A percentile compares a stretch with the other conserved stretches of the same genome.
phyloP scores from a whole-genome alignment of 2,113 vertebrate species.

The Galbula dea region DNA sequence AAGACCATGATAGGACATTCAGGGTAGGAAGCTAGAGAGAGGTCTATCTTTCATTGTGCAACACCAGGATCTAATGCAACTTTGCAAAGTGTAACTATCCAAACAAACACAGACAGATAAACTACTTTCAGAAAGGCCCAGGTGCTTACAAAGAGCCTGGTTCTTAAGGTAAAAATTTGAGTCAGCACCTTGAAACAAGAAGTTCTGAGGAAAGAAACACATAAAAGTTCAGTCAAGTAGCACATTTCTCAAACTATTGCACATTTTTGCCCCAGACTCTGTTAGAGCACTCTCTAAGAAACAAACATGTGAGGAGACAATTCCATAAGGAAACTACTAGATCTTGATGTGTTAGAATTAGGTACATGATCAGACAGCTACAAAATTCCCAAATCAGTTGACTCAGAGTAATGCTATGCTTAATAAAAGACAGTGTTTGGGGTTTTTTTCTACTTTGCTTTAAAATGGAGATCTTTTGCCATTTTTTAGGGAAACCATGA shows the following conservation, averaged over 20 bases:
- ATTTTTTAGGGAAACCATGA: not conserved
- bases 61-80: not conserved
- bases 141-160: slow-evolving; percentile 30
- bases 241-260: slow-evolving; percentile 2
- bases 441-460: not conserved
- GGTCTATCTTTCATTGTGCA: not conserved
- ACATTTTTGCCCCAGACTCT: not conserved
- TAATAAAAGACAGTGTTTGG: not conserved
- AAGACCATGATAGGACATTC: not conserved
- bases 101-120: slow-evolving; percentile 26
- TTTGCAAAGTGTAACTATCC: slow-evolving; percentile 4
- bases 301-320: not conserved
- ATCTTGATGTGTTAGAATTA: not conserved
- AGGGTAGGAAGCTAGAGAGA: not conserved
- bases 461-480: not conserved
- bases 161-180: not conserved
- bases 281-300: not conserved
- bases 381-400: not conserved
- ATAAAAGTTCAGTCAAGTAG: not conserved
- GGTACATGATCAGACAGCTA: not conserved
- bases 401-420: not conserved
- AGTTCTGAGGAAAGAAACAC: not conserved
- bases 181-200: slow-evolving; percentile 30
- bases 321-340: not conserved
- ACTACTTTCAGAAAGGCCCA: not conserved